Base-by-base conservation (phyloP, 2,113 vertebrate genomes). In the Carlito syrichta region DNA sequence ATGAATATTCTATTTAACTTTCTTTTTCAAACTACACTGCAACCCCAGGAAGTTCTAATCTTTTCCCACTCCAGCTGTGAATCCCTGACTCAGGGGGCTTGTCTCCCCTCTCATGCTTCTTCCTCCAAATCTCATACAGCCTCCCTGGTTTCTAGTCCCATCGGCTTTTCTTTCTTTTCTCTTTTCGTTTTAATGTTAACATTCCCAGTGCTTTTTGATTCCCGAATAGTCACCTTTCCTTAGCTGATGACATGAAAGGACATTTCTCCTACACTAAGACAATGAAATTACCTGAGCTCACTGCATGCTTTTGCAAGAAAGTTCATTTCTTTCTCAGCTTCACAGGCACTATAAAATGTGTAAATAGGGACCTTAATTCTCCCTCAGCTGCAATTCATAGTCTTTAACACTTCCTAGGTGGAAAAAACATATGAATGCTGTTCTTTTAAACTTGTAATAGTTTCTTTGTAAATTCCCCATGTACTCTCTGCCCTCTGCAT, bases 331-430 rank as follows among this genome's bases (percentile, higher is more conserved):
- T 96, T 97, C 95, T 88, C 84, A 94, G 66, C 8, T 45, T 98
- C 82, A 81, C 86, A 91, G 43, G 84, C n/a, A 32, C 48, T 62
- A 6, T 82, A 45, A 97, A 97, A 91, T 87, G 60, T 96, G 93
- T 97, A 96, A 97, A 95, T 66, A 92, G 84, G 58, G 81, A 73
- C 94, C 84, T 85, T 96, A 98, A 95, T 97, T 97, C 66, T 97
- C 87, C 84, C 79, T 98, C 48, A 97, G 68, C 77, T 96, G 74
- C 56, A 97, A 40, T 94, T 56, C 82, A 71, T 45, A 88, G 23
- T 96, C 35, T 96, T 97, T 91, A 95, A 78, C 83, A 97, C 97
- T 97, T 91, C 45, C 62, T 86, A 91, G n/a, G 90, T 58, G 32
- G 77, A 54, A 92, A 95, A 92, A 92, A 95, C 10, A 78, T 30